Percentiles rank a stretch among this genome's conserved stretches.
Conservation (phyloP, 1,140 invertebrate species). For the Drosophila dunni region DNA sequence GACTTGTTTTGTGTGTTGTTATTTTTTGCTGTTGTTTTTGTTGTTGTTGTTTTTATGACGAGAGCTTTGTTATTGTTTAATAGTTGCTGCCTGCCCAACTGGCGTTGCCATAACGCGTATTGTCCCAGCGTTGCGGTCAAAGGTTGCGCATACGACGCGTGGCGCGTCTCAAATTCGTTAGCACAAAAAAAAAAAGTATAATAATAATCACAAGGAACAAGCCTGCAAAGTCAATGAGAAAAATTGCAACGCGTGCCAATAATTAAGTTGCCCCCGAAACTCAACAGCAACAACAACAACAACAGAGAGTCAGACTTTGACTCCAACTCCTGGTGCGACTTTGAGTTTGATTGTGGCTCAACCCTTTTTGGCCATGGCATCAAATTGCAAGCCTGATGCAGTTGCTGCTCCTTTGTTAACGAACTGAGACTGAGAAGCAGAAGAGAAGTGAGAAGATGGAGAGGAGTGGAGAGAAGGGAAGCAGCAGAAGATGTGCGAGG, state of each 20-base stretch:
- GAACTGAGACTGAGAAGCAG: background rate
- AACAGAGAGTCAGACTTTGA: background rate
- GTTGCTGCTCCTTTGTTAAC: slow-evolving; percentile 65
- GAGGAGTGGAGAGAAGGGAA: background rate
- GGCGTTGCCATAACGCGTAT: slow-evolving; percentile 7
- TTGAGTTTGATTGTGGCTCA: slow-evolving; percentile 15
- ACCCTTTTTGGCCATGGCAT: slow-evolving; percentile 52
- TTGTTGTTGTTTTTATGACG: slow-evolving; percentile 25
- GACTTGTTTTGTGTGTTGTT: slow-evolving; percentile 52
- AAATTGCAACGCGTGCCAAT: slow-evolving; percentile 81
- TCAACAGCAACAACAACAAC: background rate
- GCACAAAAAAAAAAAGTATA: background rate
- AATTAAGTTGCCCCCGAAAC: slow-evolving; percentile 61
- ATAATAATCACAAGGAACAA: slow-evolving; percentile 1
- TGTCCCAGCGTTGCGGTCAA: slow-evolving; percentile 57
- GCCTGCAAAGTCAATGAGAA: slow-evolving; percentile 66
- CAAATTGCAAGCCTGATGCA: slow-evolving; percentile 69
- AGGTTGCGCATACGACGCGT: slow-evolving; percentile 76
- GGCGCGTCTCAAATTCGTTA: slow-evolving; percentile 57
- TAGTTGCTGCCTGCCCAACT: slow-evolving; percentile 42
- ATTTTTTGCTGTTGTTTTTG: slow-evolving; percentile 18
- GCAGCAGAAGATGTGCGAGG: background rate
- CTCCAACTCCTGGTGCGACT: background rate
- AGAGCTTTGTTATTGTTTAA: slow-evolving; percentile 53
- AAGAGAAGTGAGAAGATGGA: background rate